Evolutionary conservation across 2,113 vertebrate species (phyloP).

Genomic region (Puntigrus tetrazona): DNA sequence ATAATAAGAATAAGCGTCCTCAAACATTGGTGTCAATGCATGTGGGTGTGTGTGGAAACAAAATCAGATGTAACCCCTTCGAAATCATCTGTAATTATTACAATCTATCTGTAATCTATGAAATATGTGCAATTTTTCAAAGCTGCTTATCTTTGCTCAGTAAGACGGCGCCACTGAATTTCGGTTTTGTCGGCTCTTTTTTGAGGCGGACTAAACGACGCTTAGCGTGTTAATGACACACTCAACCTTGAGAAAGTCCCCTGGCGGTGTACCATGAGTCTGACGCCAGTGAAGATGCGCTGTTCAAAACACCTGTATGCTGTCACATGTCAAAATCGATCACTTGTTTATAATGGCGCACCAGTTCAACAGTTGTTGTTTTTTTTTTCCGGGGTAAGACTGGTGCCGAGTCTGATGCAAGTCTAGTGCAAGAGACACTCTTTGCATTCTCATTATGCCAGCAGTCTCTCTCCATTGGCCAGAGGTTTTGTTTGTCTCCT

Average conservation of each 20-base stretch:
- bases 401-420: slow-evolving; percentile 56
- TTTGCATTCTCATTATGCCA: slow-evolving; percentile 34
- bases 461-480: slow-evolving; percentile 42
- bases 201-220: neutral
- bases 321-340: neutral
- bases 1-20: too few species aligned
- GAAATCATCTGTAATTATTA: too few species aligned
- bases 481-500: neutral
- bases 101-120: too few species aligned
- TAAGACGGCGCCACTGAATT: neutral
- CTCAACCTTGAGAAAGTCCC: neutral
- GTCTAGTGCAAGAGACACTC: slow-evolving; percentile 46
- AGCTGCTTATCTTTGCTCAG: neutral
- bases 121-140: too few species aligned
- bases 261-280: neutral
- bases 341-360: neutral
- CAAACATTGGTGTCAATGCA: too few species aligned
- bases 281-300: slow-evolving; percentile 20
- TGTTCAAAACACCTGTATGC: neutral
- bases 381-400: neutral
- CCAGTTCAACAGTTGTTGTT: slow-evolving; percentile 1
- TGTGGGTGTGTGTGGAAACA: too few species aligned
- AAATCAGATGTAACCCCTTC: too few species aligned
- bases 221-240: neutral
- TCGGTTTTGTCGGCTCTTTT: neutral